These are phyloP conservation scores for Malacoctenus gilli DNA, from an alignment of 2,797 vertebrate species.

Conservation along the genomic window DNA sequence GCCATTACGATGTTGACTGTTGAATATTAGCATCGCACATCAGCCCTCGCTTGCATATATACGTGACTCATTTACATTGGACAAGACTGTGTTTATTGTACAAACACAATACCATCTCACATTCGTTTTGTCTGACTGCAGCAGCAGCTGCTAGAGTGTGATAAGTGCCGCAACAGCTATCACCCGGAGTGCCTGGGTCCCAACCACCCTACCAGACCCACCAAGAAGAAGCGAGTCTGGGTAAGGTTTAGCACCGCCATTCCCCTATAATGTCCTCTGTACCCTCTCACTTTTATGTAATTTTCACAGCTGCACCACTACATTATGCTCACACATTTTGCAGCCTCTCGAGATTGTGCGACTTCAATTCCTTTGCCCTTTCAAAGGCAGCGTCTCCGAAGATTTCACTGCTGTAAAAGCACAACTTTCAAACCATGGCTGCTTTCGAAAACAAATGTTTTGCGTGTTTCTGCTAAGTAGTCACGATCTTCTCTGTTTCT, in stretches of 20 bases:
- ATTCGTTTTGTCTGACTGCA: constrained; percentile 29
- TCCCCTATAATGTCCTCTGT: too few relatives aligned
- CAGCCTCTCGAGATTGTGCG: constrained; percentile 16
- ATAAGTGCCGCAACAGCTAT: constrained; percentile 99
- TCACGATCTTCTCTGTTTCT: constrained; percentile 5
- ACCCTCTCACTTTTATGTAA: constrained; percentile 3
- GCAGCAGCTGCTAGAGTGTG: constrained; percentile 96
- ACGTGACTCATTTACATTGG: too few relatives aligned
- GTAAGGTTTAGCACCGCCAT: constrained; percentile 72
- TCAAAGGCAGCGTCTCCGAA: constrained; percentile 14
- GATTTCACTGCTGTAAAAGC: constrained; percentile 21
- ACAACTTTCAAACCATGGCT: constrained; percentile 23
- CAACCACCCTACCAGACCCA: constrained; percentile 97
- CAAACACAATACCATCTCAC: constrained; percentile 21
- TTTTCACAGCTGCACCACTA: constrained; percentile 5
- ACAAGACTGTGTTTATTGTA: constrained; percentile 13
- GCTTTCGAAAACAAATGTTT: constrained; percentile 17
- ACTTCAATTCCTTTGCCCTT: constrained; percentile 19
- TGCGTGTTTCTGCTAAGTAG: constrained; percentile 6
- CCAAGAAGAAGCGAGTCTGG: constrained; percentile 99
- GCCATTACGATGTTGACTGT: too few relatives aligned
- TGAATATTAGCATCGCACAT: too few relatives aligned
- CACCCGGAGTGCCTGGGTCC: constrained; percentile 99
- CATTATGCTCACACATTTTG: constrained; percentile 25
- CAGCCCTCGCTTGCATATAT: too few relatives aligned